Percentiles rank a stretch among this genome's conserved stretches.
phyloP scores from a whole-genome alignment of 2,888 invertebrate species.

The Hecatera dysodea region DNA sequence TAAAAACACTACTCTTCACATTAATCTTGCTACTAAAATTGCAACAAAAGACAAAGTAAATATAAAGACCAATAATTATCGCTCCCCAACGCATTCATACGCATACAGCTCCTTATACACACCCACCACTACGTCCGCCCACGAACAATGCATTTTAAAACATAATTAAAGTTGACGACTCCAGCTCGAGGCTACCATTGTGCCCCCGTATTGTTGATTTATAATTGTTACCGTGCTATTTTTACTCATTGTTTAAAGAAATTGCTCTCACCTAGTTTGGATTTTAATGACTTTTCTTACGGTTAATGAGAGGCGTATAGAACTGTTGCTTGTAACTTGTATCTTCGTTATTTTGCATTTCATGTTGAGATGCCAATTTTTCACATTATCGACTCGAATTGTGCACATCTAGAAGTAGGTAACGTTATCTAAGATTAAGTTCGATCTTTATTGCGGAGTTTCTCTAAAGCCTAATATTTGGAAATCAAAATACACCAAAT shows the following conservation, averaged over 20 bases:
- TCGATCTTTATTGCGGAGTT: too few relatives aligned
- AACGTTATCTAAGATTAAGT: too few relatives aligned
- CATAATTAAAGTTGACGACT: slow-evolving; percentile 75
- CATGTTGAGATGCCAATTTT: neutral
- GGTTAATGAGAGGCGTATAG: slow-evolving; percentile 39
- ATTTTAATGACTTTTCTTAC: slow-evolving; percentile 51
- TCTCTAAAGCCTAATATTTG: too few relatives aligned
- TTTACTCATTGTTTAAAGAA: slow-evolving; percentile 62
- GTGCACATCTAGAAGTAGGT: too few relatives aligned
- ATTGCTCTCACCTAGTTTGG: slow-evolving; percentile 60
- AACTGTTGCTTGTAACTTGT: neutral
- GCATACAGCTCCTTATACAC: neutral
- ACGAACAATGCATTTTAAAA: slow-evolving; percentile 72
- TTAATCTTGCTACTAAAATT: neutral
- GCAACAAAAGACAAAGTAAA: neutral
- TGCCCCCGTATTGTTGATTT: slow-evolving; percentile 73
- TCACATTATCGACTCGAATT: too few relatives aligned
- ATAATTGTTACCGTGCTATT: slow-evolving; percentile 73
- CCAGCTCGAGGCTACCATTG: slow-evolving; percentile 64
- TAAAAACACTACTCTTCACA: neutral
- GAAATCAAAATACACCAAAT: too few relatives aligned
- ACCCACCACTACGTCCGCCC: slow-evolving; percentile 46
- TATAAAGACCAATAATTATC: neutral
- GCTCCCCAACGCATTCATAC: slow-evolving; percentile 6
- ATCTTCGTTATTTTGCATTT: neutral